Evolutionary conservation across 2,797 vertebrate genomes (phyloP), one percentile per base, ranked within the genome.

Genomic region (Ctenosaura bakeri): DNA sequence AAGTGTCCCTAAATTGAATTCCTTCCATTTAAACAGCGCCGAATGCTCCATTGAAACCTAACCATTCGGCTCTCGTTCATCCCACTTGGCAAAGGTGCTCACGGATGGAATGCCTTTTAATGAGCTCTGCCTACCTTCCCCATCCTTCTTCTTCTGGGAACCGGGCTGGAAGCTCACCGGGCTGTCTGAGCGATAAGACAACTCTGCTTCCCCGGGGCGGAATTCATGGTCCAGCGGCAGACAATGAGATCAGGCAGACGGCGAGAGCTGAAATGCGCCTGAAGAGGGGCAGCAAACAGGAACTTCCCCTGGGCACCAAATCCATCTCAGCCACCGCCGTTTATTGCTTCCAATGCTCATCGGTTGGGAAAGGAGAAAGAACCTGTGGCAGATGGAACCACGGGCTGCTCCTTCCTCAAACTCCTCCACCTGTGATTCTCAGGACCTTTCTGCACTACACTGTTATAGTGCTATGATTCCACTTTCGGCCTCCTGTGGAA

Each of bases 1-100:
- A 89, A 91, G 91, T 46, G 87, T 64, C 93, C 83, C 90, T 87
- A 92, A 95, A 93, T 89, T 83, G 86, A 95, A 95, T 95, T 93
- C 91, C 86, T 88, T 29, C 46, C 78, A 38, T 94, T 93, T 91
- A 89, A 92, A 86, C 90, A 91, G 89, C 87, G 69, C 89, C 93
- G 73, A 79, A 94, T 86, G 83, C 64, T 88, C 54, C 88, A 87
- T 86, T 71, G 87, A 92, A 93, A 93, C 0, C 38, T 2, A 89
- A 35, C 29, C 0, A 4, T 69, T 18, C 6, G 1, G 90, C 38
- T 64, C 90, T 66, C 87, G 92, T 73, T 35, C 80, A n/a, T 35
- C 0, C 0, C 59, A 5, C 9, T 9, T 6, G 18, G 22, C 13
- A 59, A 69, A 7, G 0, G 12, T 0, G 73, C 52, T 5, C 2